Conservation (phyloP, 2,113 vertebrate genomes). For the Micromys minutus region DNA sequence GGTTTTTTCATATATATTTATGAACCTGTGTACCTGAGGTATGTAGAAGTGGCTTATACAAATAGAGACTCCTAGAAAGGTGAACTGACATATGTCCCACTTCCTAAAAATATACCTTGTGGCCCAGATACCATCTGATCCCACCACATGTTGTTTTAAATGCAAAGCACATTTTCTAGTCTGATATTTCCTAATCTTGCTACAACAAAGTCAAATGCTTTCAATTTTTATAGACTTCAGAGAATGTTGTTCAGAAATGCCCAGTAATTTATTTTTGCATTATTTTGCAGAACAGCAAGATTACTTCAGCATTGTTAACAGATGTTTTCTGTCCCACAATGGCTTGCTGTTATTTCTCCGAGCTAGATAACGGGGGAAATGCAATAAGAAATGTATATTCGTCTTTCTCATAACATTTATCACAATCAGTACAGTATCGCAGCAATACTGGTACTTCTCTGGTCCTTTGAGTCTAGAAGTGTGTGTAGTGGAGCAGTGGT, state of each 20-base stretch:
- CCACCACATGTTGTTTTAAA: slow-evolving; percentile 69
- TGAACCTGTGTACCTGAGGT: not conserved
- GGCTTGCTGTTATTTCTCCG: slow-evolving; percentile 59
- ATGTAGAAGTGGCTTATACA: not conserved
- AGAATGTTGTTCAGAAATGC: slow-evolving; percentile 75
- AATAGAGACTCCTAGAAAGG: not conserved
- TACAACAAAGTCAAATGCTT: slow-evolving; percentile 69
- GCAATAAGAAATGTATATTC: slow-evolving; percentile 62
- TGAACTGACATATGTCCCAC: slow-evolving; percentile 27
- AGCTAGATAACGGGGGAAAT: slow-evolving; percentile 55
- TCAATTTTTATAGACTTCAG: slow-evolving; percentile 73
- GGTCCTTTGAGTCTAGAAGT: slow-evolving; percentile 70
- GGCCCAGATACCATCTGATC: slow-evolving; percentile 59
- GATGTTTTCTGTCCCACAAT: slow-evolving; percentile 59
- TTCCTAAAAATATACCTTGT: slow-evolving; percentile 64
- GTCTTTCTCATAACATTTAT: slow-evolving; percentile 75
- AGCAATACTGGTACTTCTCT: slow-evolving; percentile 59
- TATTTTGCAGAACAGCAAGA: slow-evolving; percentile 67
- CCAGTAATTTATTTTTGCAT: slow-evolving; percentile 73
- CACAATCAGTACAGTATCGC: slow-evolving; percentile 71
- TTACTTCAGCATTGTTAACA: slow-evolving; percentile 75
- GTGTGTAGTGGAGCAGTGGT: slow-evolving; percentile 66
- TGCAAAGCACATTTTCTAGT: slow-evolving; percentile 70
- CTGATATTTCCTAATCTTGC: slow-evolving; percentile 61
- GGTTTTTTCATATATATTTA: slow-evolving; percentile 44